These are phyloP conservation scores for Pithys albifrons DNA, from an alignment of 2,113 vertebrate genomes.

Conservation along the genomic window DNA sequence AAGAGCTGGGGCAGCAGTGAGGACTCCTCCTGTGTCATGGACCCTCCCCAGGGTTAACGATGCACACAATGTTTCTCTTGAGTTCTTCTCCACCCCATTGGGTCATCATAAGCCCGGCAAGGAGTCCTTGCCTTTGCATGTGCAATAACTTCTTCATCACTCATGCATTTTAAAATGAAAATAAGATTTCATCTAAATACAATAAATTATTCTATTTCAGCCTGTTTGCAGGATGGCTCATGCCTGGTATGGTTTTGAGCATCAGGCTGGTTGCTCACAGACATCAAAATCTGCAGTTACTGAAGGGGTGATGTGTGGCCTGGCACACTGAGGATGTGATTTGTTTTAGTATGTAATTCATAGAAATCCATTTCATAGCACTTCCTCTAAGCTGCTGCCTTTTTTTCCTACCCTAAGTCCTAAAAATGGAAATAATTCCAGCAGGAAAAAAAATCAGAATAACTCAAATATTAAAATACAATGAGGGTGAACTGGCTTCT, in stretches of 20 bases:
- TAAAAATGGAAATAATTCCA: background rate
- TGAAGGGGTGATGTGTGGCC: background rate
- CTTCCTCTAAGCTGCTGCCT: background rate
- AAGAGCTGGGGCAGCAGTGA: background rate
- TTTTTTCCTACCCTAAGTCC: background rate
- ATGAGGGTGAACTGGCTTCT: background rate
- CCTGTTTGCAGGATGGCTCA: background rate
- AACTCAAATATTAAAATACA: background rate
- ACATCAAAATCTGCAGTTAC: background rate
- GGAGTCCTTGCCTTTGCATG: background rate
- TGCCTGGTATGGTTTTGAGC: background rate
- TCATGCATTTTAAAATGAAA: background rate
- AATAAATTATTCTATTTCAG: background rate
- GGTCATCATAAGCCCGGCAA: background rate
- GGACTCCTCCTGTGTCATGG: background rate
- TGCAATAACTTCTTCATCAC: background rate
- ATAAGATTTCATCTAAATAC: background rate
- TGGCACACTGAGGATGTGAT: background rate
- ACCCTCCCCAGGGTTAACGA: background rate
- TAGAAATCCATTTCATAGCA: background rate
- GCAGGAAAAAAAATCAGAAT: background rate
- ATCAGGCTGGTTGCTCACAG: background rate
- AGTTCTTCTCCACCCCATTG: background rate
- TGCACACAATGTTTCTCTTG: background rate
- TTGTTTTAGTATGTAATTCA: background rate